phyloP scores from a whole-genome alignment of 2,797 vertebrate species.

The Aythya fuligula region DNA sequence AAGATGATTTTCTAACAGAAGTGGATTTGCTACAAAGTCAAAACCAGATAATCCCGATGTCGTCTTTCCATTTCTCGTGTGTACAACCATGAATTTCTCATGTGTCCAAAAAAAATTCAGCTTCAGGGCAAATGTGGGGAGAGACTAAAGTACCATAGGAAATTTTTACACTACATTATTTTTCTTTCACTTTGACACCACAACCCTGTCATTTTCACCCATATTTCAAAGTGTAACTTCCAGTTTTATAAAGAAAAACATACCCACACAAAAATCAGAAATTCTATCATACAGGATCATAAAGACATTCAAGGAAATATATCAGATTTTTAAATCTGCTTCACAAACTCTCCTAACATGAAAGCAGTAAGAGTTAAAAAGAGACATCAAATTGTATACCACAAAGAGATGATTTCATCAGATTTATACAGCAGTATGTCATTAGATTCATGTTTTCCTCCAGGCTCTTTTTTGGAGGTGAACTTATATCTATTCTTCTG shows the following conservation, averaged over 20 bases:
- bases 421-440: not conserved
- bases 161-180: not conserved
- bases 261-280: not conserved
- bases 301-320: not conserved
- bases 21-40: not conserved
- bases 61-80: not conserved
- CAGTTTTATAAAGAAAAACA: not conserved
- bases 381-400: accelerated
- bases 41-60: not conserved
- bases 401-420: not conserved
- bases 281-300: not conserved
- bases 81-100: not conserved
- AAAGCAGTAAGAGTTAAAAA: not conserved
- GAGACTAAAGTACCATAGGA: not conserved
- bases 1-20: not conserved
- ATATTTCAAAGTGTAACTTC: not conserved
- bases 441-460: not conserved
- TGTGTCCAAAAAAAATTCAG: not conserved
- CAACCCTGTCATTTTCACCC: not conserved
- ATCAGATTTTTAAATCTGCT: not conserved
- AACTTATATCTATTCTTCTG: not conserved
- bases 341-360: not conserved
- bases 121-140: not conserved
- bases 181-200: not conserved
- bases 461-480: not conserved